Conservation (phyloP, 2,888 invertebrate species). For the Ichneumoninae sp. region DNA sequence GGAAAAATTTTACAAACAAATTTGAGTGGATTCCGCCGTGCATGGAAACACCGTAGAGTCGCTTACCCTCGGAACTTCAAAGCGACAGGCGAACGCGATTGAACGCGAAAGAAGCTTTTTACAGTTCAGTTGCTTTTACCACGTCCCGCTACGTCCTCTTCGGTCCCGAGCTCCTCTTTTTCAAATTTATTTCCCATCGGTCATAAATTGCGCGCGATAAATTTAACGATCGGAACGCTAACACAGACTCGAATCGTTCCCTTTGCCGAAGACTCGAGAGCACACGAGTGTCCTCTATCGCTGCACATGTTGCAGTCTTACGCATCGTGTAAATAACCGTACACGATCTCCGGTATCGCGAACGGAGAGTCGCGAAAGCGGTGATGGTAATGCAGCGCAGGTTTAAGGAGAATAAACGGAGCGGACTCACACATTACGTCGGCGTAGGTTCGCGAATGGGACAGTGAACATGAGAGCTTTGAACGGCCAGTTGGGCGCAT, state of each 20-base stretch:
- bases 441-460: constrained; percentile 1
- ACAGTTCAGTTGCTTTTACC: neutral
- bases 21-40: neutral
- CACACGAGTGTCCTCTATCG: neutral
- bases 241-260: neutral
- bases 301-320: neutral
- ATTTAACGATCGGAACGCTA: constrained; percentile 17
- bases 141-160: neutral
- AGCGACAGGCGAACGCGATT: neutral
- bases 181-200: constrained; percentile 15
- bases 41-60: neutral
- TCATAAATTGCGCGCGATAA: constrained; percentile 30
- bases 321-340: constrained; percentile 28
- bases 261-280: neutral
- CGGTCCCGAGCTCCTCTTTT: neutral
- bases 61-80: neutral
- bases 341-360: neutral
- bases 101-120: neutral
- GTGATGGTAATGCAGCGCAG: neutral
- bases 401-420: constrained; percentile 20
- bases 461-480: neutral
- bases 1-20: neutral
- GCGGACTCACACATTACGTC: neutral
- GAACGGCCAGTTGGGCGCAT: neutral
- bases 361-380: neutral